Conservation (phyloP, 2,113 vertebrate species). For the Odontesthes bonariensis region DNA sequence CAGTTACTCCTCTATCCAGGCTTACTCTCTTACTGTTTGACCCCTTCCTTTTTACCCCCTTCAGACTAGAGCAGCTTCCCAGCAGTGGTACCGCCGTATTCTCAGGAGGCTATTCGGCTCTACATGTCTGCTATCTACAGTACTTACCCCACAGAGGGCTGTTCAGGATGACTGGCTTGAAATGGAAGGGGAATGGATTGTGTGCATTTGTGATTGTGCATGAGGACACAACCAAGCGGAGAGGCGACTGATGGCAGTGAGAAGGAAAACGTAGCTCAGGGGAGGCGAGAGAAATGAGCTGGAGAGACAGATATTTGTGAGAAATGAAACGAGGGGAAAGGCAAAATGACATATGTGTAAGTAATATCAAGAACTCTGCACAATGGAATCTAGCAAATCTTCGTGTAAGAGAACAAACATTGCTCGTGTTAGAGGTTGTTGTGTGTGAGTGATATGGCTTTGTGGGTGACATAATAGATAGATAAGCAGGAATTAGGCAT, state of each 20-base stretch:
- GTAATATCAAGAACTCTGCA: constrained; percentile 28
- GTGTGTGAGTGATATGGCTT: constrained; percentile 14
- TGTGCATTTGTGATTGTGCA: constrained; percentile 68
- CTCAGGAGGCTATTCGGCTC: constrained; percentile 47
- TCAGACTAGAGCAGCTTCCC: constrained; percentile 20
- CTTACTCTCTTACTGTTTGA: constrained; percentile 6
- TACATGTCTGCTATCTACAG: constrained; percentile 52
- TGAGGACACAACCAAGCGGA: constrained; percentile 42
- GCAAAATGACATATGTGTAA: constrained; percentile 12
- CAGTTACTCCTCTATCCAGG: not conserved
- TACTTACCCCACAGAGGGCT: constrained; percentile 51
- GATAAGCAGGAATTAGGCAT: constrained; percentile 45
- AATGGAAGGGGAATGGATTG: constrained; percentile 45
- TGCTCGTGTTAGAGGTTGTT: constrained; percentile 6
- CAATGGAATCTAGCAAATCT: constrained; percentile 18
- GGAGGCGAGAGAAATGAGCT: constrained; percentile 63
- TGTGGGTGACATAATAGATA: constrained; percentile 21
- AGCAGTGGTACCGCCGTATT: constrained; percentile 44
- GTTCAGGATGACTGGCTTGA: constrained; percentile 66
- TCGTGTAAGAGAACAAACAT: not conserved
- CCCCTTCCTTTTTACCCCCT: not conserved
- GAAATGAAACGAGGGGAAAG: constrained; percentile 33
- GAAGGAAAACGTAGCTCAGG: constrained; percentile 32
- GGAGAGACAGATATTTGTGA: constrained; percentile 56
- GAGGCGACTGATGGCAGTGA: constrained; percentile 21